A percentile compares a stretch with the other conserved stretches of the same genome.
These are phyloP conservation scores for Daphoenositta chrysoptera DNA, from an alignment of 2,113 vertebrate species.

Conservation along the genomic window DNA sequence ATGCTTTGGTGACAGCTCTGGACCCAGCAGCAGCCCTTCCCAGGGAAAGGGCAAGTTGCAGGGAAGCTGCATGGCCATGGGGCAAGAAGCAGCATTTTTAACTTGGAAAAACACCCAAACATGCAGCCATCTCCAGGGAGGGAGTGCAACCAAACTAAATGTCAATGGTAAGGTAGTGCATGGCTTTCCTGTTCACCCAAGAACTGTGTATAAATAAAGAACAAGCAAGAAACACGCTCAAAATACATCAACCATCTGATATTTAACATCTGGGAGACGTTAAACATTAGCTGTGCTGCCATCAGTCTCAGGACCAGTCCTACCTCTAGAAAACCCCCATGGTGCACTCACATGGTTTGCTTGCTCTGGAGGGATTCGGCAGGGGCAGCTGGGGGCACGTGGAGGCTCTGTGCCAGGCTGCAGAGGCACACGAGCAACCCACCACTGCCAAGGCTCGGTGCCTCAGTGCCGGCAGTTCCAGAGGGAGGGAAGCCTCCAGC, in stretches of 20 bases:
- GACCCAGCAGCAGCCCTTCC: fast-evolving
- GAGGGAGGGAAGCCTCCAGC: not conserved
- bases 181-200: not conserved
- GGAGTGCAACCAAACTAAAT: fast-evolving
- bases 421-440: not conserved
- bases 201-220: not conserved
- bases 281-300: not conserved
- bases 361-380: not conserved
- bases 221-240: not conserved
- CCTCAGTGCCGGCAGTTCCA: fast-evolving
- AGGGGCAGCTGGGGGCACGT: not conserved
- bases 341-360: fast-evolving
- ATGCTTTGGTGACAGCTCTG: not conserved
- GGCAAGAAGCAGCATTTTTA: not conserved
- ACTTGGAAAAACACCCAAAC: not conserved
- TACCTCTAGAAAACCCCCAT: not conserved
- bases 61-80: fast-evolving
- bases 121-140: fast-evolving
- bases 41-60: not conserved
- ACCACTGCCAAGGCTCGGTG: fast-evolving
- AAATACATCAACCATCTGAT: not conserved
- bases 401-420: not conserved
- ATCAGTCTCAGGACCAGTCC: not conserved
- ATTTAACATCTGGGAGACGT: not conserved
- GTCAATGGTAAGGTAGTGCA: not conserved